Evolutionary conservation across 2,113 vertebrate genomes (phyloP), one percentile per base, ranked within the genome.

Genomic region (Erythrolamprus reginae): DNA sequence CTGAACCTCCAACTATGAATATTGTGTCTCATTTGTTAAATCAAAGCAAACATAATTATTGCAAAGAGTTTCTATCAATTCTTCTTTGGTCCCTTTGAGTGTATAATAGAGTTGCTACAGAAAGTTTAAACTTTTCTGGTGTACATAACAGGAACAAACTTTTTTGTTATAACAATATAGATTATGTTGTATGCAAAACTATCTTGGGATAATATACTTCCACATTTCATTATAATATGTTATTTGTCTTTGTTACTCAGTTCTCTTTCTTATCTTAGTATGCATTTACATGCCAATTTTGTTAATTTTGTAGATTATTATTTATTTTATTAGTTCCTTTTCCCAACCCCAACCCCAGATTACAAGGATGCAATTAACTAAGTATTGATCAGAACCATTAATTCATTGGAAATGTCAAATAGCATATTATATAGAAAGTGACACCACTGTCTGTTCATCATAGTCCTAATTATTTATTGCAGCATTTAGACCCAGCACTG

Each of bases 11-110:
- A 91, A 23, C 19, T 21, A 61, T 38, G 53, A 90, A 83, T 84
- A 85, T 85, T 53, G 85, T 53, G 93, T 95, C 95, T 93, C 92
- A 93, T 88, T 58, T 93, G 51, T 26, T 95, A 58, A 86, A 89
- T 87, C 85, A 88, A 91, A 70, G 89, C 83, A 87, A 83, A 53
- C 65, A 89, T 85, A 85, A 83, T 24, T n/a, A n/a, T 83, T 91
- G 26, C 55, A 70, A 91, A 93, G 42, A 48, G 33, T 90, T 88
- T 70, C 24, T 47, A 0, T 82, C 55, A 84, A 50, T 33, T 26
- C 88, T 88, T 90, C 89, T 94, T 94, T 90, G 70, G 94, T 88
- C 52, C 86, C 87, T 90, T 87, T 55, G 42, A 45, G 19, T 38
- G n/a, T 87, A 28, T 24, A 47, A 82, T 82, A 42, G 15, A 55